Percentiles rank a stretch among this genome's conserved stretches.
These are phyloP conservation scores for Tiliacea citrago DNA, from an alignment of 2,888 invertebrate genomes.

Conservation along the genomic window DNA sequence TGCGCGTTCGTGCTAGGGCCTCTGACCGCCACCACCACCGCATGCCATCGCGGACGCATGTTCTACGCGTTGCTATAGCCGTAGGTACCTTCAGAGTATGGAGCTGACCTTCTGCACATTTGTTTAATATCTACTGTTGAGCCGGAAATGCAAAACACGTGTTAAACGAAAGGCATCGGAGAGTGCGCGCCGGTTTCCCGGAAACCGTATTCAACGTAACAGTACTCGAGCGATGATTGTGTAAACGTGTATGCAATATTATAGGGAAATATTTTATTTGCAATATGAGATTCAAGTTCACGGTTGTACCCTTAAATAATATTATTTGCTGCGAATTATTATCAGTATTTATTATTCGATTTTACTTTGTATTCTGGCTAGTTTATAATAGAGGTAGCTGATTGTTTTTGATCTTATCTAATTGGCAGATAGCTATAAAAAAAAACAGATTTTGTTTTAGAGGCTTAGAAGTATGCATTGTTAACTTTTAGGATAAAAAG, in stretches of 20 bases:
- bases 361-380: too few relatives aligned
- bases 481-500: too few relatives aligned
- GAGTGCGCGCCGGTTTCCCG: background rate
- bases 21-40: background rate
- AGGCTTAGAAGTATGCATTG: background rate
- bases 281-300: too few relatives aligned
- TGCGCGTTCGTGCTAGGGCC: background rate
- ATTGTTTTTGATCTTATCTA: too few relatives aligned
- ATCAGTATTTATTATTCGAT: too few relatives aligned
- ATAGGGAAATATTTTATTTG: too few relatives aligned
- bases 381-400: too few relatives aligned
- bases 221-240: background rate
- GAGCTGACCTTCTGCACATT: background rate
- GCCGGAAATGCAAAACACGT: background rate
- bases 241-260: background rate
- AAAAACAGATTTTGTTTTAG: background rate
- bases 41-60: too few relatives aligned
- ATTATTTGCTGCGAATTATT: too few relatives aligned
- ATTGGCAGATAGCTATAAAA: too few relatives aligned
- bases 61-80: too few relatives aligned
- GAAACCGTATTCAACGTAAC: background rate
- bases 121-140: background rate
- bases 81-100: background rate
- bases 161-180: background rate
- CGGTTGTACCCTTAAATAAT: too few relatives aligned